Base-by-base conservation (phyloP, 2,888 invertebrate species). In the Galerucella calmariensis region DNA sequence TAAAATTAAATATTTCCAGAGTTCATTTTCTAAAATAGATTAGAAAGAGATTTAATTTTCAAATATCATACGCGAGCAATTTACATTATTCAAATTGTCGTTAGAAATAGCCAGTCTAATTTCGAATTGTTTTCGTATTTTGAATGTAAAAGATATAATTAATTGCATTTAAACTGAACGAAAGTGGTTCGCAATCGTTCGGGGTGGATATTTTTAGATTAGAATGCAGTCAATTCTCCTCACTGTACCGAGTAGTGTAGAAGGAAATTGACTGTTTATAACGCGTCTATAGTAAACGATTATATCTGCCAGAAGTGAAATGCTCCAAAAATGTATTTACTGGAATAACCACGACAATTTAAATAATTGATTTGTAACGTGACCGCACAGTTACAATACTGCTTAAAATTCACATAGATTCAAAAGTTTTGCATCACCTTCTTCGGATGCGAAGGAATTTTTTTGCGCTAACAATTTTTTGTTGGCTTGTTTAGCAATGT, bases 81-180 rank as follows among this genome's bases (percentile, higher is more conserved):
- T 59, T 59, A 59, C 56, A 56, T 63, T 63, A 46, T 71, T 65
- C 41, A 16, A 20, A 35, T 48, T 12, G 20, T 44, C 48, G 16
- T 46, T 66, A 66, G 48, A 66, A 72, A 72, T 72, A 72, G 46
- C 61, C 58, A 27, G 56, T 72, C 72, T 72, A 72, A 72, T 59
- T 72, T 72, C 41, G 66, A 72, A 72, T 66, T 72, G 72, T 72
- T 66, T 72, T 72, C 66, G 66, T 72, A 72, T 72, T 72, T 66
- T 67, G 72, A 51, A 67, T 72, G 66, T 72, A 72, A 72, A 72
- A 66, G 72, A 66, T 72, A 72, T 72, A 72, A 72, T 72, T 72
- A 72, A 72, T 72, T 67, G 72, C 58, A 72, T 72, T 44, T 46
- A 65, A 46, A 46, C 59, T 11, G 59, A 72, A 71, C 71, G 71